phyloP scores from a whole-genome alignment of 1,140 invertebrate genomes.

The Bombyx mori region DNA sequence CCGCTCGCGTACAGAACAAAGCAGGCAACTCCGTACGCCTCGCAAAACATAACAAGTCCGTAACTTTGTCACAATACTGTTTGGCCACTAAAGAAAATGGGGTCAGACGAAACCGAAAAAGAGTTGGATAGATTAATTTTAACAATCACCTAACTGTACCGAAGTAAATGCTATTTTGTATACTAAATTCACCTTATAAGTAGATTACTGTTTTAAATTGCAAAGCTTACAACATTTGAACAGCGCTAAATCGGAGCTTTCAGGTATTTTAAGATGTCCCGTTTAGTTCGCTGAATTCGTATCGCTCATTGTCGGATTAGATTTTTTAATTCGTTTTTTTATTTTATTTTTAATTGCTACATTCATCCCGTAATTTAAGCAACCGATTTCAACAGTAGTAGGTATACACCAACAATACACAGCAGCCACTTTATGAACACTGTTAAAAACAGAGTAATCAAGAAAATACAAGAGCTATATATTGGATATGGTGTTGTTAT shows the following conservation, averaged over 20 bases:
- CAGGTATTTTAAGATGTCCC: slow-evolving; percentile 8
- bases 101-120: slow-evolving; percentile 14
- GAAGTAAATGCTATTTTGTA: slow-evolving; percentile 12
- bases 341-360: too few species aligned
- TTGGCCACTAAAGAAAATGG: slow-evolving; percentile 9
- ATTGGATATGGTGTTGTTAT: too few species aligned
- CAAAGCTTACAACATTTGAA: slow-evolving; percentile 10
- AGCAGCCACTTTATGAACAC: too few species aligned
- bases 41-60: slow-evolving; percentile 19
- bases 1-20: slow-evolving; percentile 34
- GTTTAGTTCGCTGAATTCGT: slow-evolving; percentile 2
- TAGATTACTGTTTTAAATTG: slow-evolving; percentile 2
- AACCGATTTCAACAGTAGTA: too few species aligned
- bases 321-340: too few species aligned
- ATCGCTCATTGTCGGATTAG: too few species aligned
- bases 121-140: slow-evolving; percentile 14
- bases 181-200: slow-evolving; percentile 6
- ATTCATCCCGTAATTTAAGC: too few species aligned
- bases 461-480: too few species aligned
- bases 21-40: slow-evolving; percentile 22
- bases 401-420: too few species aligned
- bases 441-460: too few species aligned
- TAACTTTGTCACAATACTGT: slow-evolving; percentile 25
- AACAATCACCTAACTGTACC: slow-evolving; percentile 18
- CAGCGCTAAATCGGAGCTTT: slow-evolving; percentile 7